phyloP scores from a whole-genome alignment of 2,888 invertebrate species.

The Hecatera dysodea region DNA sequence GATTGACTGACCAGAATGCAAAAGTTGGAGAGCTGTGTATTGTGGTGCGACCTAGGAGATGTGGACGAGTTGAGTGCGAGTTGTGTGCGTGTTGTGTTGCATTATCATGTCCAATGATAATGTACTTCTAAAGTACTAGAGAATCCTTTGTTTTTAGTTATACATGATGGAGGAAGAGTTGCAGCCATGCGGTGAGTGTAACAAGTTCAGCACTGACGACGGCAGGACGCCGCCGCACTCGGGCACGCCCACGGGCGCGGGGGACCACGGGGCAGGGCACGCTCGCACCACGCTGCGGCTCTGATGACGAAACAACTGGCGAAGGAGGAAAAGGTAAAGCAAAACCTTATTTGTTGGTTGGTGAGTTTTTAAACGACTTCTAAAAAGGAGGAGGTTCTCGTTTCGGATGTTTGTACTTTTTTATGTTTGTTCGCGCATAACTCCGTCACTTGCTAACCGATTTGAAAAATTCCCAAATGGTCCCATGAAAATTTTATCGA shows the following conservation, averaged over 20 bases:
- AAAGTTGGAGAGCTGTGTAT: too few species aligned
- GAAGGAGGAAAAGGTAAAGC: conserved; percentile 7
- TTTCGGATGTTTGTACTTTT: too few species aligned
- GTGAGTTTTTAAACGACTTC: too few species aligned
- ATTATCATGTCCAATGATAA: not conserved
- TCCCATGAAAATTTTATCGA: too few species aligned
- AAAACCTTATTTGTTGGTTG: not conserved
- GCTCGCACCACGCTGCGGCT: not conserved
- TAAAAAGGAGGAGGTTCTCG: too few species aligned
- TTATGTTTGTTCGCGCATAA: too few species aligned
- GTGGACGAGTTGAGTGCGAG: too few species aligned
- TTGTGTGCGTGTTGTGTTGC: too few species aligned
- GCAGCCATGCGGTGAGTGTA: conserved; percentile 81
- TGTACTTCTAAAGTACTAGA: not conserved
- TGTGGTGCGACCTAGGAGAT: too few species aligned
- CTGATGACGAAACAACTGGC: not conserved
- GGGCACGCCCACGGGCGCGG: conserved; percentile 28
- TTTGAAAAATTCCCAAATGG: too few species aligned
- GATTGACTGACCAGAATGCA: too few species aligned
- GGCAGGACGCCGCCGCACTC: not conserved
- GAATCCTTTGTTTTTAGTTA: conserved; percentile 65
- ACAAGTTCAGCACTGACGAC: conserved; percentile 56
- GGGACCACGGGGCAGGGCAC: conserved; percentile 35
- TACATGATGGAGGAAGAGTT: conserved; percentile 80
- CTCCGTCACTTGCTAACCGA: too few species aligned